Evolutionary conservation across 2,888 invertebrate genomes (phyloP).

Genomic region (Euplexia lucipara): DNA sequence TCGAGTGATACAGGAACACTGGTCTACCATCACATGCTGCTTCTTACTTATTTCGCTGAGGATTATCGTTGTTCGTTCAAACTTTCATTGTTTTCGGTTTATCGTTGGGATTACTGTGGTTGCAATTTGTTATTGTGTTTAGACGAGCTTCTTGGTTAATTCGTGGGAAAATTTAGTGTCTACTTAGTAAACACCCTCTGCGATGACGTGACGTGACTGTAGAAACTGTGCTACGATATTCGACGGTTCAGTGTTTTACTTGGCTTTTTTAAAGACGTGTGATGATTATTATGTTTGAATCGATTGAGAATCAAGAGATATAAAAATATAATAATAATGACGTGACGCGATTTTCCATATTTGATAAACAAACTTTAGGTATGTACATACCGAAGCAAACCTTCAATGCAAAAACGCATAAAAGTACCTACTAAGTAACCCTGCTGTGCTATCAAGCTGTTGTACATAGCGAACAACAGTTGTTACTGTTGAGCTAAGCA

Average conservation of each 20-base stretch:
- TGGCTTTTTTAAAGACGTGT: neutral
- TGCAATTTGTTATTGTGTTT: neutral
- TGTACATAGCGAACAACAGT: conserved; percentile 28
- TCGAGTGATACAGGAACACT: conserved; percentile 45
- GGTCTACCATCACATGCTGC: conserved; percentile 49
- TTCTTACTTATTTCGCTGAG: conserved; percentile 45
- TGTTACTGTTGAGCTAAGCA: conserved; percentile 41
- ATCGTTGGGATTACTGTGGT: conserved; percentile 34
- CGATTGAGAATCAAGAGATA: neutral
- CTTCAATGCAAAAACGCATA: conserved; percentile 11
- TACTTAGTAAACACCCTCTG: neutral
- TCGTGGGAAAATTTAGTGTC: conserved; percentile 26
- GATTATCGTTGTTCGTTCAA: conserved; percentile 53
- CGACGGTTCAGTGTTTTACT: neutral
- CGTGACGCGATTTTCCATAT: neutral
- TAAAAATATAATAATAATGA: neutral
- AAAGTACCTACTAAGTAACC: conserved; percentile 27
- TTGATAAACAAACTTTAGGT: neutral
- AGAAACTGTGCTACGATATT: neutral
- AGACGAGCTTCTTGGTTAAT: conserved; percentile 69
- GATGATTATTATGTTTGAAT: neutral
- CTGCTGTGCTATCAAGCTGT: conserved; percentile 16
- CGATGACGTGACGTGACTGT: conserved; percentile 30
- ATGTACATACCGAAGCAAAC: neutral
- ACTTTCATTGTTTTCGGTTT: conserved; percentile 48